Percentiles rank a stretch among this genome's conserved stretches.
phyloP scores from a whole-genome alignment of 2,888 invertebrate genomes.

The Hoplodrina blanda region DNA sequence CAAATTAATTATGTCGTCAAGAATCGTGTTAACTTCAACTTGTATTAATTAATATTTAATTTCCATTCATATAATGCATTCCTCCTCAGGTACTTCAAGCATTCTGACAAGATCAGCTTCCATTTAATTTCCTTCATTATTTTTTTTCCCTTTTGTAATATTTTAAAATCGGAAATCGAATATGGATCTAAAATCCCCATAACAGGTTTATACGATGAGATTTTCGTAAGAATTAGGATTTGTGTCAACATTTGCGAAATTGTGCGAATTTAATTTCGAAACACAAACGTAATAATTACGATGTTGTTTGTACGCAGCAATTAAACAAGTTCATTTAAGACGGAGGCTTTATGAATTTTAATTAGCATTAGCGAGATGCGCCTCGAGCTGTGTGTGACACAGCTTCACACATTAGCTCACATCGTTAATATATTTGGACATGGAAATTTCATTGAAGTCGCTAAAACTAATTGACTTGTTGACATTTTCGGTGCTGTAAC shows the following conservation, averaged over 20 bases:
- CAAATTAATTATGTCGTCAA: no score
- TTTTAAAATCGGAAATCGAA: not conserved
- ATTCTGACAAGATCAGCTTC: no score
- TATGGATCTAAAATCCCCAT: not conserved
- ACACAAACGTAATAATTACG: not conserved
- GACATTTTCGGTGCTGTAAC: slow-evolving; percentile 15
- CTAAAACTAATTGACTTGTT: slow-evolving; percentile 20
- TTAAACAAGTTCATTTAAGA: slow-evolving; percentile 27
- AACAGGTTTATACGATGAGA: not conserved
- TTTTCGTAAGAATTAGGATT: not conserved
- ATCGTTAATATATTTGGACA: slow-evolving; percentile 19
- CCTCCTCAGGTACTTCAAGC: no score
- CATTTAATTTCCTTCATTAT: no score
- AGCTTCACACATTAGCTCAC: slow-evolving; percentile 1
- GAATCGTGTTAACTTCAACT: no score
- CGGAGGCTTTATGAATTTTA: not conserved
- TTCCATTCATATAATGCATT: no score
- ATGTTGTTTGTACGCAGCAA: slow-evolving; percentile 5
- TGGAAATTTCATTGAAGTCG: not conserved
- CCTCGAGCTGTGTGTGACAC: slow-evolving; percentile 23
- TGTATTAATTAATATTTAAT: no score
- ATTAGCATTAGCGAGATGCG: slow-evolving; percentile 21
- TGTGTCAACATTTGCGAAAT: not conserved
- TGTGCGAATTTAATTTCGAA: slow-evolving; percentile 4
- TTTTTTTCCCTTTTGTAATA: no score